These are phyloP conservation scores for Sycophila sp. DNA, from an alignment of 1,140 invertebrate species.

Conservation along the genomic window DNA sequence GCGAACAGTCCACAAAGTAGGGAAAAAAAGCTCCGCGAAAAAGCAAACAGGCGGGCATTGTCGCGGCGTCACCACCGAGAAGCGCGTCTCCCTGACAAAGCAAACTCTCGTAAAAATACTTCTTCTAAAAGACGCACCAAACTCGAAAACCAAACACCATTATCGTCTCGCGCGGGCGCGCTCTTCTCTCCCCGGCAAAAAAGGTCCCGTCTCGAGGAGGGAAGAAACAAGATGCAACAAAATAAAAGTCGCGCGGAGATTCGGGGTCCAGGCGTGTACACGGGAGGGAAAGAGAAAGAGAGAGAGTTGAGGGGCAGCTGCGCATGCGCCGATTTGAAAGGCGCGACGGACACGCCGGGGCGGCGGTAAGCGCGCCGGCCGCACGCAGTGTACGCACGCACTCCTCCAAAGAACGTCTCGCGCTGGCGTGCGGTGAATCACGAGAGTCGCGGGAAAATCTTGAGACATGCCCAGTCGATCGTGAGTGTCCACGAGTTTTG, in stretches of 20 bases:
- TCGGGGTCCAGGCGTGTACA: no score
- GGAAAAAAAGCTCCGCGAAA: no score
- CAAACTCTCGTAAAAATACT: no score
- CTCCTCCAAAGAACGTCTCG: neutral
- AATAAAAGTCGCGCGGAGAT: no score
- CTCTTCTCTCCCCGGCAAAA: neutral
- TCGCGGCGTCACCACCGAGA: no score
- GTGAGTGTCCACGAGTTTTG: neutral
- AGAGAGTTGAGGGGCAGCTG: neutral
- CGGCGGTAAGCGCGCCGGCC: neutral
- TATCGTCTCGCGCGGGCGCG: neutral
- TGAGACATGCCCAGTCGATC: neutral
- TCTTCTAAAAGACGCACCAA: no score
- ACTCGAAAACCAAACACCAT: neutral
- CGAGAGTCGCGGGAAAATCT: neutral
- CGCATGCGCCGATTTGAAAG: slow-evolving; percentile 12
- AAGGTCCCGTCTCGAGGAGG: no score
- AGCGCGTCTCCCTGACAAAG: neutral
- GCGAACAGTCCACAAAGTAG: no score
- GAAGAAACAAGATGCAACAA: no score
- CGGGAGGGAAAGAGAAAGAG: no score
- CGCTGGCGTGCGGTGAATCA: neutral
- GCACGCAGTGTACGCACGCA: neutral
- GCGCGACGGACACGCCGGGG: neutral
- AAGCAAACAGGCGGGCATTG: no score